Evolutionary conservation across 2,797 vertebrate genomes (phyloP).

Genomic region (Microchirus variegatus): DNA sequence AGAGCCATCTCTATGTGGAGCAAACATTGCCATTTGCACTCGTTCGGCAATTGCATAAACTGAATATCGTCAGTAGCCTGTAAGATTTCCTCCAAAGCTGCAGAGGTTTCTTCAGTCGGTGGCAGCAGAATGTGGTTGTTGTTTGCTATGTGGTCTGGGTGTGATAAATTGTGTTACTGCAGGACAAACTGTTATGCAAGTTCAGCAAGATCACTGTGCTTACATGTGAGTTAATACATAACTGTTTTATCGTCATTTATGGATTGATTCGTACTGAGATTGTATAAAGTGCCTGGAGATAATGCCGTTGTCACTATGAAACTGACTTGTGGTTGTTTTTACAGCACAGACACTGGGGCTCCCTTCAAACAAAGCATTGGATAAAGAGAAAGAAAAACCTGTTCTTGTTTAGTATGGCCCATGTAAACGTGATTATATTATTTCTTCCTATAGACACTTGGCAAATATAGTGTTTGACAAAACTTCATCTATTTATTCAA

Average conservation of each 20-base stretch:
- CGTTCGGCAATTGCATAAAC: too few species aligned
- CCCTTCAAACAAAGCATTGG: background rate
- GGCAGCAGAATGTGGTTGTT: conserved; percentile 12
- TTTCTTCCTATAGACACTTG: background rate
- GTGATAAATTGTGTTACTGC: conserved; percentile 39
- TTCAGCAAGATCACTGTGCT: conserved; percentile 13
- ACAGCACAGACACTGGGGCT: conserved; percentile 2
- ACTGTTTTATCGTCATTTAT: conserved; percentile 36
- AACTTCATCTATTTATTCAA: too few species aligned
- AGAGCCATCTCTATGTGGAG: too few species aligned
- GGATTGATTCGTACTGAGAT: conserved; percentile 9
- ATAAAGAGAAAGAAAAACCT: background rate
- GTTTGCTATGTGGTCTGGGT: conserved; percentile 64
- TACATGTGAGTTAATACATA: conserved; percentile 51
- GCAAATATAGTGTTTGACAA: too few species aligned
- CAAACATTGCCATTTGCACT: too few species aligned
- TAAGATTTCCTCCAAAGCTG: too few species aligned
- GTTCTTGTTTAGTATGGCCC: background rate
- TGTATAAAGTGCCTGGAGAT: background rate
- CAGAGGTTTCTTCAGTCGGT: background rate
- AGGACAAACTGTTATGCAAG: conserved; percentile 7
- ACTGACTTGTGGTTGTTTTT: background rate
- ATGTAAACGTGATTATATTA: background rate
- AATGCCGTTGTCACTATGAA: background rate
- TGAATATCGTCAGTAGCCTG: too few species aligned